Evolutionary conservation across 2,113 vertebrate species (phyloP).

Genomic region (Cyanoramphus novaezelandiae): DNA sequence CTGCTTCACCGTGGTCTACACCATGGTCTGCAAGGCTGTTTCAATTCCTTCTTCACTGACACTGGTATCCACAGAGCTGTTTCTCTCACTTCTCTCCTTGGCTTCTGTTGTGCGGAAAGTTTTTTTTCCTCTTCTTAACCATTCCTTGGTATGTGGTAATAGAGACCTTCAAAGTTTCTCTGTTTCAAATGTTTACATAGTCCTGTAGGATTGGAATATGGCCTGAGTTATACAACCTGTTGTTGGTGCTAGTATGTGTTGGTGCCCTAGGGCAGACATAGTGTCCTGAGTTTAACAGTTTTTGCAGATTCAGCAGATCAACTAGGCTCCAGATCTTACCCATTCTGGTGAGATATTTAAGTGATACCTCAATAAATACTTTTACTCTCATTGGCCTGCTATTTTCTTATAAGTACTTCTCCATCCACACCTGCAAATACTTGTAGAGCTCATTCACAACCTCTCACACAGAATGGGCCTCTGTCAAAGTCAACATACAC

Average conservation of each 20-base stretch:
- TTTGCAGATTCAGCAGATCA: not conserved
- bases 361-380: not conserved
- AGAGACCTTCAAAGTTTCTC: not conserved
- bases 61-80: not conserved
- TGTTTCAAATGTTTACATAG: not conserved
- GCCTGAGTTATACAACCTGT: not conserved
- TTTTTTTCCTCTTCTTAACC: not conserved
- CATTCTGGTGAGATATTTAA: not conserved
- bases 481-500: not conserved
- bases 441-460: not conserved
- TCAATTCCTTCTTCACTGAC: not conserved
- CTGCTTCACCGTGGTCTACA: not conserved
- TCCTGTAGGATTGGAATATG: not conserved
- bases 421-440: not conserved
- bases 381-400: not conserved
- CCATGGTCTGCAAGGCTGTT: not conserved
- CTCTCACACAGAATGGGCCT: rapidly evolving
- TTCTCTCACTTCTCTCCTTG: not conserved
- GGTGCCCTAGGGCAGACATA: not conserved
- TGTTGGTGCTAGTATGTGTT: not conserved
- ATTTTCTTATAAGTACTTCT: not conserved
- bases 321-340: not conserved
- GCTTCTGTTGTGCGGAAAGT: not conserved
- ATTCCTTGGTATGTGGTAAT: not conserved
- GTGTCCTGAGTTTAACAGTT: not conserved